phyloP scores from a whole-genome alignment of 2,888 invertebrate genomes.

The Hydrotaea cyrtoneurina region DNA sequence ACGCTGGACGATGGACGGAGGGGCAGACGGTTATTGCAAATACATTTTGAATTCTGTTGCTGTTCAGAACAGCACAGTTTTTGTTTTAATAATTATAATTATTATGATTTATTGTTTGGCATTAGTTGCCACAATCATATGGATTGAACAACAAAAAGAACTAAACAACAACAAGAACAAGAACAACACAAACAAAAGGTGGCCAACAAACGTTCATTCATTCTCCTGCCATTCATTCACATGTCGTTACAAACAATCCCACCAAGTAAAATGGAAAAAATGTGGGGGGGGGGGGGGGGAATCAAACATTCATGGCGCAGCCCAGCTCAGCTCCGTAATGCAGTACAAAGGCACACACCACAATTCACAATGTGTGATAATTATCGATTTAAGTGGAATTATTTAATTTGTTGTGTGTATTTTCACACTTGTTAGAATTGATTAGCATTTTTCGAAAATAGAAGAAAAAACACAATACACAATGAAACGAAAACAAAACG shows the following conservation, averaged over 20 bases:
- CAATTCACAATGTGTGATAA: constrained; percentile 40
- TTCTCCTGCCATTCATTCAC: constrained; percentile 12
- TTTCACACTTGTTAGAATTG: constrained; percentile 64
- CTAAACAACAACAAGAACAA: background rate
- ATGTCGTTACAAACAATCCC: background rate
- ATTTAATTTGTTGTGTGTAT: constrained; percentile 61
- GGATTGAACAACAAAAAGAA: background rate
- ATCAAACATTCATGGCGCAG: constrained; percentile 9
- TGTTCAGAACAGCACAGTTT: background rate
- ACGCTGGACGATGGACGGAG: background rate
- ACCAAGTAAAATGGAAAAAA: background rate
- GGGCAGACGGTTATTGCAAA: constrained; percentile 5
- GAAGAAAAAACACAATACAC: constrained; percentile 14
- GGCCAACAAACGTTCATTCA: constrained; percentile 6
- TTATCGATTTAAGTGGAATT: constrained; percentile 63
- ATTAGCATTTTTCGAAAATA: constrained; percentile 49
- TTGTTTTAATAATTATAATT: constrained; percentile 60
- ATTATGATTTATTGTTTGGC: constrained; percentile 62
- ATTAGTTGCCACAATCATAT: constrained; percentile 37
- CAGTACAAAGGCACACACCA: too few relatives aligned
- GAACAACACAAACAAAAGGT: background rate
- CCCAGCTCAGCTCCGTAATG: too few relatives aligned
- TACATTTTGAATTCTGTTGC: background rate
- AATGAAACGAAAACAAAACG: constrained; percentile 11
- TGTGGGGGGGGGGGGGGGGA: background rate